phyloP scores from a whole-genome alignment of 2,113 vertebrate genomes.

The Nothocercus nigrocapillus region DNA sequence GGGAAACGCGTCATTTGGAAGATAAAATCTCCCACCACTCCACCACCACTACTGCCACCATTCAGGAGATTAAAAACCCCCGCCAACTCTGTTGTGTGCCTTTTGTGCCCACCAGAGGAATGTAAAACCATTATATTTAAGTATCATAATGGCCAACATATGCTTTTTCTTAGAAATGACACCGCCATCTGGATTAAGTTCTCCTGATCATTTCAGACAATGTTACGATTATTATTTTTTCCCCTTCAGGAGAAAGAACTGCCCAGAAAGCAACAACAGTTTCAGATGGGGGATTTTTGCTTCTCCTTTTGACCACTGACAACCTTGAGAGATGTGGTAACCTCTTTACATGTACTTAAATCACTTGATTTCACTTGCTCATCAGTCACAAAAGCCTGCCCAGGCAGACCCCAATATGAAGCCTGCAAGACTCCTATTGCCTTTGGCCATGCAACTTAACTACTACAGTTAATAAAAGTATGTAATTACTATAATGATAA shows the following conservation, averaged over 20 bases:
- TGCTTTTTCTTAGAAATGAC: slow-evolving; percentile 86
- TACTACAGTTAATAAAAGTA: slow-evolving; percentile 43
- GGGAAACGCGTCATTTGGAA: slow-evolving; percentile 73
- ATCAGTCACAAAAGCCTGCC: background rate
- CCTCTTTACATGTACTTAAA: background rate
- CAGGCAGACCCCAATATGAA: background rate
- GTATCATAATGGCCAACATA: slow-evolving; percentile 86
- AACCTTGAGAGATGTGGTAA: background rate
- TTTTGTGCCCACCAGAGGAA: slow-evolving; percentile 81
- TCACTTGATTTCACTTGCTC: background rate
- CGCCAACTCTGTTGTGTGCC: slow-evolving; percentile 71
- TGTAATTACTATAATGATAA: background rate
- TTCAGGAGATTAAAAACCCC: slow-evolving; percentile 74
- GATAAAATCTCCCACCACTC: slow-evolving; percentile 73
- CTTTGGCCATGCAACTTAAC: background rate
- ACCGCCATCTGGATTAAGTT: slow-evolving; percentile 85
- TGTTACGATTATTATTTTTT: slow-evolving; percentile 74
- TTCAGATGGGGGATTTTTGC: slow-evolving; percentile 19
- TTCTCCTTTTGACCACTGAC: background rate
- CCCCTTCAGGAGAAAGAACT: slow-evolving; percentile 24
- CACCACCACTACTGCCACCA: slow-evolving; percentile 59
- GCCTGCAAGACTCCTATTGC: background rate
- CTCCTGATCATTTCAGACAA: slow-evolving; percentile 81
- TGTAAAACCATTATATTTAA: slow-evolving; percentile 86
- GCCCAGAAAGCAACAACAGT: slow-evolving; percentile 60